Conservation (phyloP, 2,113 vertebrate species). For the Lepus timidus region DNA sequence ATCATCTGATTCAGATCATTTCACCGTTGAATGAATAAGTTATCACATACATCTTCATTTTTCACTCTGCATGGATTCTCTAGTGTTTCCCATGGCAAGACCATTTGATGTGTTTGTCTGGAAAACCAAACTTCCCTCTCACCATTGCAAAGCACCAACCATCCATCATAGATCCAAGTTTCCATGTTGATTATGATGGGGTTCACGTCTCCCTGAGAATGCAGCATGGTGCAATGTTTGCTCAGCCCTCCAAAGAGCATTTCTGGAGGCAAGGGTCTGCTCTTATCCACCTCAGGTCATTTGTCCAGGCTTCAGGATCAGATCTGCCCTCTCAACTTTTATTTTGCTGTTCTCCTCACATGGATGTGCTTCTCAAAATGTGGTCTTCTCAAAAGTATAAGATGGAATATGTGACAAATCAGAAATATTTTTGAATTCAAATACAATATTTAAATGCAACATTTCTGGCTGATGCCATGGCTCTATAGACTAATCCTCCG, state of each 20-base stretch:
- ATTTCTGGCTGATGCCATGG: background rate
- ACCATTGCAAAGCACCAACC: background rate
- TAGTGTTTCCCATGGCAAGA: background rate
- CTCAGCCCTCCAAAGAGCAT: background rate
- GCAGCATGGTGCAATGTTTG: background rate
- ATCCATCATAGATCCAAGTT: background rate
- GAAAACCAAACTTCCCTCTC: background rate
- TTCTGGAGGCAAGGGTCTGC: background rate
- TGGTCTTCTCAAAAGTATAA: background rate
- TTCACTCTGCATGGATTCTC: background rate
- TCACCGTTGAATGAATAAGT: too few species aligned
- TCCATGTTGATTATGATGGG: background rate
- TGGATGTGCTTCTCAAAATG: background rate
- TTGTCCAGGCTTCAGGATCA: background rate
- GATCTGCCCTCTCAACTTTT: background rate
- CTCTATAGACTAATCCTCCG: too few species aligned
- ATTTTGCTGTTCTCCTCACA: background rate
- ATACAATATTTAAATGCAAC: background rate
- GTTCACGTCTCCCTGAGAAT: background rate
- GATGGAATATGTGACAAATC: background rate
- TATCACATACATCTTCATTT: too few species aligned
- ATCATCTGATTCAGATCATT: too few species aligned
- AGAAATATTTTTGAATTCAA: conserved; percentile 26
- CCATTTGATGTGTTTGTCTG: background rate
- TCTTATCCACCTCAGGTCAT: background rate